Evolutionary conservation across 2,797 vertebrate genomes (phyloP).

Genomic region (Myotis findleyi): DNA sequence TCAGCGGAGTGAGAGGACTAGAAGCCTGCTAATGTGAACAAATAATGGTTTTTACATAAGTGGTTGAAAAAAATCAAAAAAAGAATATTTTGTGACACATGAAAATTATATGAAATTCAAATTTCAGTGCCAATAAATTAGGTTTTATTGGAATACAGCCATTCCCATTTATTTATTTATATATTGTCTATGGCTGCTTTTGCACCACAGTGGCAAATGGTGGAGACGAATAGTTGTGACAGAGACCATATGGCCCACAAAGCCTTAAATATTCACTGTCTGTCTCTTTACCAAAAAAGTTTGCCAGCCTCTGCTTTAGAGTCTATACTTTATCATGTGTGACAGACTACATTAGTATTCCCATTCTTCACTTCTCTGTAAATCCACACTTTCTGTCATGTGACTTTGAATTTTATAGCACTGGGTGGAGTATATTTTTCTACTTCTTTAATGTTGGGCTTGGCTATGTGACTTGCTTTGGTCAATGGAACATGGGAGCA

Average conservation of each 20-base stretch:
- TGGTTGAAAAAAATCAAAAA: constrained; percentile 44
- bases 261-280: constrained; percentile 2
- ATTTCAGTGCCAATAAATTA: constrained; percentile 30
- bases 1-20: not conserved
- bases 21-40: not conserved
- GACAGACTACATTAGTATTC: not conserved
- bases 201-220: not conserved
- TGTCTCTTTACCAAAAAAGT: not conserved
- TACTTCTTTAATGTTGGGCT: not conserved
- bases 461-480: constrained; percentile 5
- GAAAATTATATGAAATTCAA: constrained; percentile 50
- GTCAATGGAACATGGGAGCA: constrained; percentile 7
- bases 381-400: not conserved
- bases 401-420: constrained; percentile 15
- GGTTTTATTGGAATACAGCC: not conserved
- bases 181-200: constrained; percentile 27
- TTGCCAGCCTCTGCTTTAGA: not conserved
- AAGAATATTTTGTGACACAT: constrained; percentile 5
- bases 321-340: not conserved
- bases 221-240: not conserved
- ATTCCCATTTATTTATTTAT: constrained; percentile 44
- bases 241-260: not conserved
- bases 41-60: constrained; percentile 20
- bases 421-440: not conserved
- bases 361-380: constrained; percentile 8